Conservation (phyloP, 2,888 invertebrate species). For the Drosophila longiperda region DNA sequence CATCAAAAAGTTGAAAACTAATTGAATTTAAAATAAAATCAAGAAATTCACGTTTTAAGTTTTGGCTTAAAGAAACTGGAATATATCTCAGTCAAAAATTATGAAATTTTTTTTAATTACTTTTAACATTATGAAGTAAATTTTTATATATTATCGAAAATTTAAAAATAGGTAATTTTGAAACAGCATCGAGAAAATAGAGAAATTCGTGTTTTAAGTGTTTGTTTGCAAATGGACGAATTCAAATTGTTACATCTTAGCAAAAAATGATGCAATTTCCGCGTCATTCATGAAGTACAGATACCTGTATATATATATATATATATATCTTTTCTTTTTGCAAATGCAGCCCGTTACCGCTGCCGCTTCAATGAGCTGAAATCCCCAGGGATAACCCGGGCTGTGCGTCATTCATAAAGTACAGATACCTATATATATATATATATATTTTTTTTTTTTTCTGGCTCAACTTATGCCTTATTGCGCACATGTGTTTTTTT, state of each 20-base stretch:
- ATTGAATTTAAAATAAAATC: neutral
- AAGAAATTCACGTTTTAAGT: neutral
- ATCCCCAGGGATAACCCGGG: slow-evolving; percentile 68
- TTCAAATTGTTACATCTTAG: neutral
- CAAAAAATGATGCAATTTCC: neutral
- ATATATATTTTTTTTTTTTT: neutral
- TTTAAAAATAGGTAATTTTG: neutral
- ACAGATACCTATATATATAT: neutral
- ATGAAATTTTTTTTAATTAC: neutral
- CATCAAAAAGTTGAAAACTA: neutral
- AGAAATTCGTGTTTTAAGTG: too few species aligned
- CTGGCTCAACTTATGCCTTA: neutral
- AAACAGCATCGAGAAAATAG: neutral
- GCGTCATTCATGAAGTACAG: neutral
- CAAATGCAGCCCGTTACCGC: neutral
- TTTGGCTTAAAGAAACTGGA: neutral
- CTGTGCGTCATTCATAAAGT: slow-evolving; percentile 61
- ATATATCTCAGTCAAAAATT: neutral
- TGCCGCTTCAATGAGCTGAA: slow-evolving; percentile 59
- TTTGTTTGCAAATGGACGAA: neutral
- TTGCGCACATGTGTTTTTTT: slow-evolving; percentile 66
- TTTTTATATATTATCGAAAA: neutral
- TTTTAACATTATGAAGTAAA: neutral
- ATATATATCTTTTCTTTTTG: neutral
- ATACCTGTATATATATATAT: too few species aligned